These are phyloP conservation scores for Phyto melanocephala DNA, from an alignment of 2,888 invertebrate species.

Conservation along the genomic window DNA sequence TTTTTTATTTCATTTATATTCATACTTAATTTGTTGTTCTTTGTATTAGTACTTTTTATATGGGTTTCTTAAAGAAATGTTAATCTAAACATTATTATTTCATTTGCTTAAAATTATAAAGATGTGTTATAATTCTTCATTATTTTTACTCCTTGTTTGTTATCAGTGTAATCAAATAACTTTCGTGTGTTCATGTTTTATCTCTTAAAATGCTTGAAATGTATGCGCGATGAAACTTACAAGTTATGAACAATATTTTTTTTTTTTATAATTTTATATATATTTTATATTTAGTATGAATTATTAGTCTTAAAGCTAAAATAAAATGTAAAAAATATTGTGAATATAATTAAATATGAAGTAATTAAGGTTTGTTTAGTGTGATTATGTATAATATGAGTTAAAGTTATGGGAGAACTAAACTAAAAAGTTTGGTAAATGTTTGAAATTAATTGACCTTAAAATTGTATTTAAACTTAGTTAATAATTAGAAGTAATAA, in stretches of 20 bases:
- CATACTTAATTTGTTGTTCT: constrained; percentile 4
- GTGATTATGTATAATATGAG: neutral
- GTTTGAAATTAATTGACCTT: constrained; percentile 1
- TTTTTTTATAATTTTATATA: neutral
- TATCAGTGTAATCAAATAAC: constrained; percentile 5
- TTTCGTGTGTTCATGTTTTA: constrained; percentile 1
- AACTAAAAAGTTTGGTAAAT: neutral
- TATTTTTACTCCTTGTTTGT: constrained; percentile 21
- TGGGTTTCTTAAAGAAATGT: constrained; percentile 59
- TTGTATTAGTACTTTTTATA: constrained; percentile 4
- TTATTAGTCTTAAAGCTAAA: constrained; percentile 16
- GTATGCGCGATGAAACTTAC: constrained; percentile 40
- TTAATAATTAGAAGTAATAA: neutral
- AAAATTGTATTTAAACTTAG: neutral
- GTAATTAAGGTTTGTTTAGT: neutral
- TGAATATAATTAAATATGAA: neutral
- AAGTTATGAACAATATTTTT: constrained; percentile 37
- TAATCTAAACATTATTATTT: constrained; percentile 46
- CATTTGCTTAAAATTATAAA: constrained; percentile 36
- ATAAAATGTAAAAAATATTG: constrained; percentile 4
- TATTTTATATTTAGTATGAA: neutral
- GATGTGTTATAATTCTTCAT: constrained; percentile 10
- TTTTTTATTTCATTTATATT: constrained; percentile 42
- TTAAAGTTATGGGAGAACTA: neutral
- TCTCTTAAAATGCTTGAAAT: neutral